These are phyloP conservation scores for Saturnia pavonia DNA, from an alignment of 2,888 invertebrate genomes.

Conservation along the genomic window DNA sequence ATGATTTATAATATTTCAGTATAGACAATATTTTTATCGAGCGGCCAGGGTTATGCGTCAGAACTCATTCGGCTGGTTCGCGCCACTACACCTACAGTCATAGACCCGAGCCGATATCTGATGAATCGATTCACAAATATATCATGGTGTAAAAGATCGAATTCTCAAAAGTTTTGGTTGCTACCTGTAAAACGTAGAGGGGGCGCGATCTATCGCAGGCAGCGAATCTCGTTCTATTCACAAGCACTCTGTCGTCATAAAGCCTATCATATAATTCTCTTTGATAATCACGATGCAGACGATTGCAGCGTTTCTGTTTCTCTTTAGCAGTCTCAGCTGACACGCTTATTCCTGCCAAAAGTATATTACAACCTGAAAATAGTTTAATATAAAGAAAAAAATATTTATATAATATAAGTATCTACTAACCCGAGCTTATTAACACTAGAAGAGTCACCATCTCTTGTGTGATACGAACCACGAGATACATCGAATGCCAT, in stretches of 20 bases:
- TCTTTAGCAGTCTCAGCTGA: constrained; percentile 60
- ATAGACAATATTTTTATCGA: too few species aligned
- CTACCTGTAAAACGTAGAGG: constrained; percentile 58
- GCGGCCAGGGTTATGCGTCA: too few species aligned
- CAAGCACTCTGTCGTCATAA: constrained; percentile 60
- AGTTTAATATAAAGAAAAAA: neutral
- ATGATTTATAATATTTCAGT: too few species aligned
- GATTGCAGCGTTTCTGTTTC: constrained; percentile 56
- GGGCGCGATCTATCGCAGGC: constrained; percentile 70
- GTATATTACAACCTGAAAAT: neutral
- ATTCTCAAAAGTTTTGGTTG: too few species aligned
- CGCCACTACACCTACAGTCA: too few species aligned
- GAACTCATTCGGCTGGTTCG: too few species aligned
- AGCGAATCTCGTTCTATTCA: constrained; percentile 65
- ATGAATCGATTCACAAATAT: too few species aligned
- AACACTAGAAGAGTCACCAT: constrained; percentile 46
- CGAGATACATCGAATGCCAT: constrained; percentile 48
- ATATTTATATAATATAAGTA: neutral
- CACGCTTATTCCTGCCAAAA: constrained; percentile 41
- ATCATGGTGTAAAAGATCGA: too few species aligned
- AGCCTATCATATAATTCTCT: constrained; percentile 65
- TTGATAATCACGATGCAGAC: constrained; percentile 55
- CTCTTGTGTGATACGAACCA: constrained; percentile 48
- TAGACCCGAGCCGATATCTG: too few species aligned
- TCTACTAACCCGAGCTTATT: constrained; percentile 50